phyloP scores from a whole-genome alignment of 1,140 invertebrate species.

The Drosophila murphyi region DNA sequence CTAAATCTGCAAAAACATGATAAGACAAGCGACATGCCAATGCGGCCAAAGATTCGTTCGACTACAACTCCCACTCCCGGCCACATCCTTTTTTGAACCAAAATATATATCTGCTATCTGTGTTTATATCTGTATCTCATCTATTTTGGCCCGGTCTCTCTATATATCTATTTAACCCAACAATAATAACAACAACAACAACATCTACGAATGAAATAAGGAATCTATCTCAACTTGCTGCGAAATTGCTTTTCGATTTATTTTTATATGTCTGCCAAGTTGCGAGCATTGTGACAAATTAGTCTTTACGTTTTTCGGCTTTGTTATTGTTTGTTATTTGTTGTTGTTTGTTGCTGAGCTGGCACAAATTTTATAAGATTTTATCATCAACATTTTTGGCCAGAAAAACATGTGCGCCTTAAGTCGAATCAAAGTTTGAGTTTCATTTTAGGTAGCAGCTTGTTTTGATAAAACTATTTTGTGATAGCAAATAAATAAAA shows the following conservation, averaged over 20 bases:
- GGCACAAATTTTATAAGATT: constrained; percentile 68
- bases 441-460: background rate
- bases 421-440: background rate
- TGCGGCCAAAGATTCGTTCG: constrained; percentile 63
- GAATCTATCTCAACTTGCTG: constrained; percentile 60
- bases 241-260: constrained; percentile 83
- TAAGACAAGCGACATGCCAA: constrained; percentile 82
- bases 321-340: constrained; percentile 29
- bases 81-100: constrained; percentile 1
- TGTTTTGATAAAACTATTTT: constrained; percentile 5
- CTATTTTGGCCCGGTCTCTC: constrained; percentile 43
- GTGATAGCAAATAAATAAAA: background rate
- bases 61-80: constrained; percentile 25
- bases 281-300: constrained; percentile 78
- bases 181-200: constrained; percentile 44
- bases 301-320: constrained; percentile 49
- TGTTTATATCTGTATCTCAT: constrained; percentile 57
- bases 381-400: constrained; percentile 31
- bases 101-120: constrained; percentile 28
- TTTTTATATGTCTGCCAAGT: constrained; percentile 76
- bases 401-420: constrained; percentile 9
- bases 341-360: constrained; percentile 40
- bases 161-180: constrained; percentile 68
- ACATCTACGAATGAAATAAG: constrained; percentile 9
- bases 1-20: constrained; percentile 83